phyloP scores from a whole-genome alignment of 2,113 vertebrate genomes.

The Uropsilus gracilis region DNA sequence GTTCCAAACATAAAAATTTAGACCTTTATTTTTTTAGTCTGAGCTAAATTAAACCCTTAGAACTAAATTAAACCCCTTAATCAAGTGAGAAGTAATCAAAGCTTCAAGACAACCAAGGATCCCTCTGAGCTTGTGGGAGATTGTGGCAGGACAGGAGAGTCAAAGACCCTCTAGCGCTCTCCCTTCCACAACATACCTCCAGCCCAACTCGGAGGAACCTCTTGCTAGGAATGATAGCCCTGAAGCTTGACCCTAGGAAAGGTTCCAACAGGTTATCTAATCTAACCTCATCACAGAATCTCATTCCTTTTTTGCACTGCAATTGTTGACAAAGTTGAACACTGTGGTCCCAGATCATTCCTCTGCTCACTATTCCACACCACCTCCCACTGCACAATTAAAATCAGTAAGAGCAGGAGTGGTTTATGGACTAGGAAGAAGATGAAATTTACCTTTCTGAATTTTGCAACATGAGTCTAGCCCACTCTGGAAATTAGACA shows the following conservation, averaged over 20 bases:
- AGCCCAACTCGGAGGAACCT: neutral
- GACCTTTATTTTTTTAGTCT: conserved; percentile 7
- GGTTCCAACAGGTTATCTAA: neutral
- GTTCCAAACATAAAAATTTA: neutral
- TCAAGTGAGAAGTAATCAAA: neutral
- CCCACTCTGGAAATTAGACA: neutral
- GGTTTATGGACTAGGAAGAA: neutral
- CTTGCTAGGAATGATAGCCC: neutral
- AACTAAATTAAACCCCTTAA: neutral
- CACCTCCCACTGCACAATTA: neutral
- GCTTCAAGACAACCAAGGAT: neutral
- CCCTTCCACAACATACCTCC: rapidly evolving
- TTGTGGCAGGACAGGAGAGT: neutral
- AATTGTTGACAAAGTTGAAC: neutral
- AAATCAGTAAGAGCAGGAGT: neutral
- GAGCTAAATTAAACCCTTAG: neutral
- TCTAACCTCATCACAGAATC: neutral
- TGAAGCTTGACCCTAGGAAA: neutral
- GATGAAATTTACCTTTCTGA: too few species aligned
- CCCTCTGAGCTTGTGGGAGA: neutral
- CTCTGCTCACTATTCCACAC: neutral
- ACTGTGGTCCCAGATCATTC: neutral
- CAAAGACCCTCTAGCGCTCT: neutral
- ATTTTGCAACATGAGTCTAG: neutral
- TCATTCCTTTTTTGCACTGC: neutral